phyloP scores from a whole-genome alignment of 2,113 vertebrate genomes.

The Ascaphus truei region DNA sequence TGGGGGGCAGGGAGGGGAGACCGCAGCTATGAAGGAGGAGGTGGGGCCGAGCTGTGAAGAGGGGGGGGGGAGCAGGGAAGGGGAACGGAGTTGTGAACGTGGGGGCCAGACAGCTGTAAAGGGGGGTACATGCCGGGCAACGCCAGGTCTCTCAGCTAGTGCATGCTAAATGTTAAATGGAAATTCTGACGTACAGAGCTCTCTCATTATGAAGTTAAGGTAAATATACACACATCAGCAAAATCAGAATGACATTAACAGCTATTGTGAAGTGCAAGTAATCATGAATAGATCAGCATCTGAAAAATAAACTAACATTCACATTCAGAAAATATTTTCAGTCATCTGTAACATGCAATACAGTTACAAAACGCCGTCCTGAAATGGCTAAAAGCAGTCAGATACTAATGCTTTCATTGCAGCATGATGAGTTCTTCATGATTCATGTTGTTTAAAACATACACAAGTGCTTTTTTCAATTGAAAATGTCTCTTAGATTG shows the following conservation, averaged over 20 bases:
- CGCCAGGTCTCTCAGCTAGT: neutral
- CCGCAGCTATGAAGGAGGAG: no score
- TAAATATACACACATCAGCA: constrained; percentile 5
- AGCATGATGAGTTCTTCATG: constrained; percentile 69
- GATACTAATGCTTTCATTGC: constrained; percentile 55
- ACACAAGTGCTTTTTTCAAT: constrained; percentile 68
- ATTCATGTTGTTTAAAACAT: constrained; percentile 71
- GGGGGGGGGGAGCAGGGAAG: no score
- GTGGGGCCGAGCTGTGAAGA: no score
- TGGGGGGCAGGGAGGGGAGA: no score
- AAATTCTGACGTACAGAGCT: neutral
- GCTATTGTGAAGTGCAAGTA: constrained; percentile 15
- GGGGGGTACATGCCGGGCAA: neutral
- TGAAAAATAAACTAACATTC: constrained; percentile 49
- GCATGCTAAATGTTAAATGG: neutral
- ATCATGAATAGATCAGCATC: constrained; percentile 34
- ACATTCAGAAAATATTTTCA: constrained; percentile 56
- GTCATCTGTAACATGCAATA: constrained; percentile 62
- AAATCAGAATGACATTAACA: constrained; percentile 11
- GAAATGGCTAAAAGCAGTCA: constrained; percentile 56
- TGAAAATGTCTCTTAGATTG: constrained; percentile 72
- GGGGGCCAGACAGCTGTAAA: no score
- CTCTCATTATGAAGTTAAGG: neutral
- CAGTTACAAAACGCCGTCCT: constrained; percentile 56
- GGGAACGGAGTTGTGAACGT: no score